phyloP scores from a whole-genome alignment of 2,888 invertebrate genomes.

The Dryomyza anilis region DNA sequence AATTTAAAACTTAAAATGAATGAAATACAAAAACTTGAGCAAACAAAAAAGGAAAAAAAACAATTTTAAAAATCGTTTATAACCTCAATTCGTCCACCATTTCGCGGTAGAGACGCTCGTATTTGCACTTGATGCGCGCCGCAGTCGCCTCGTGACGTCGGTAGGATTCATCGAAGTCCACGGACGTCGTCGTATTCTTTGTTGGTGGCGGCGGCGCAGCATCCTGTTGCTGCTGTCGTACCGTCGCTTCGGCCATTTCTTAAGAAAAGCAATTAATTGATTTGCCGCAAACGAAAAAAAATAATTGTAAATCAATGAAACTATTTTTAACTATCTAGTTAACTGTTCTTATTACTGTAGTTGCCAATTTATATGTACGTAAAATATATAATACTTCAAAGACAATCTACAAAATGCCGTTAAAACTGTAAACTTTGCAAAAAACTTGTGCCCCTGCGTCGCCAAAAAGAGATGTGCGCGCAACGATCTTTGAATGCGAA shows the following conservation, averaged over 20 bases:
- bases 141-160: constrained; percentile 25
- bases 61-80: constrained; percentile 18
- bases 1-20: background rate
- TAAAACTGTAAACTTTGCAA: background rate
- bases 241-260: background rate
- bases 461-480: background rate
- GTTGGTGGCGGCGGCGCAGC: background rate
- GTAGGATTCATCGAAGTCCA: constrained; percentile 19
- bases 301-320: background rate
- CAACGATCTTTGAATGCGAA: background rate
- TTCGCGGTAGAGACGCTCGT: constrained; percentile 36
- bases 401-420: constrained; percentile 4
- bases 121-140: constrained; percentile 37
- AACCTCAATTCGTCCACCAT: constrained; percentile 45
- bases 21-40: too few species aligned
- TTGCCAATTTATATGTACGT: background rate
- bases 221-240: background rate
- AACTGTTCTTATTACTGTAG: background rate
- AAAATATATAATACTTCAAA: too few species aligned
- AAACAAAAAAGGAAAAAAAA: background rate
- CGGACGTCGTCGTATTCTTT: too few species aligned
- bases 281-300: background rate
- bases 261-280: too few species aligned
- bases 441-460: background rate
- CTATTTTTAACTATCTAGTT: background rate